Percentiles rank a stretch among this genome's conserved stretches.
These are phyloP conservation scores for Nestor notabilis DNA, from an alignment of 2,113 vertebrate genomes.

Conservation along the genomic window DNA sequence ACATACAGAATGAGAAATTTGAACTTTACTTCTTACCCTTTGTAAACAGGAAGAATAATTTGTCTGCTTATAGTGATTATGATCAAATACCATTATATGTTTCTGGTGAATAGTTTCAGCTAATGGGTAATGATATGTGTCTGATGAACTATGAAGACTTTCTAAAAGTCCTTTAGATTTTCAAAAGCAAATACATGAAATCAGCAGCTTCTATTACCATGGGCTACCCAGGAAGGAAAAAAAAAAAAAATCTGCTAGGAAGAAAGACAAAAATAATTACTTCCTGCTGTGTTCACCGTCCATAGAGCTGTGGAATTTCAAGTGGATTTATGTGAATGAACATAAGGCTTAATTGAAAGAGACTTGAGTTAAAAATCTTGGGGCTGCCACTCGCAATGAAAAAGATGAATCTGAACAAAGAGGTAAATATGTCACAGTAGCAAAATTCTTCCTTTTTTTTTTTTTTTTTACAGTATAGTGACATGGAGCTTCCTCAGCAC, in stretches of 20 bases:
- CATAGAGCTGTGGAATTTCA: background rate
- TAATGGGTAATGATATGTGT: background rate
- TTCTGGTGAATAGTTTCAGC: background rate
- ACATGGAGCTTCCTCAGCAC: background rate
- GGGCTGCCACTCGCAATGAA: background rate
- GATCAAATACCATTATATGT: rapidly evolving
- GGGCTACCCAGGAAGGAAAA: background rate
- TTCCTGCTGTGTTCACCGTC: background rate
- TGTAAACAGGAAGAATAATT: background rate
- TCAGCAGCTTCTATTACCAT: background rate
- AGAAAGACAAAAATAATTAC: background rate
- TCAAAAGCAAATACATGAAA: background rate
- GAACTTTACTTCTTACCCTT: background rate
- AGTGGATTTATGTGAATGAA: background rate
- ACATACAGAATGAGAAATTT: background rate
- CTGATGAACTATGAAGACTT: background rate
- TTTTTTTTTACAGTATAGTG: background rate
- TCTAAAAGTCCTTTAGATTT: background rate
- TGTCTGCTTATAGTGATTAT: background rate
- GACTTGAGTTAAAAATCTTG: background rate
- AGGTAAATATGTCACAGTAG: rapidly evolving
- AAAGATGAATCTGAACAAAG: background rate
- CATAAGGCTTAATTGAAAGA: background rate
- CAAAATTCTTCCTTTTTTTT: background rate
- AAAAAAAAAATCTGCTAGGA: background rate